A percentile compares a stretch with the other conserved stretches of the same genome.
phyloP scores from a whole-genome alignment of 2,797 vertebrate genomes.

The Pipistrellus kuhlii region DNA sequence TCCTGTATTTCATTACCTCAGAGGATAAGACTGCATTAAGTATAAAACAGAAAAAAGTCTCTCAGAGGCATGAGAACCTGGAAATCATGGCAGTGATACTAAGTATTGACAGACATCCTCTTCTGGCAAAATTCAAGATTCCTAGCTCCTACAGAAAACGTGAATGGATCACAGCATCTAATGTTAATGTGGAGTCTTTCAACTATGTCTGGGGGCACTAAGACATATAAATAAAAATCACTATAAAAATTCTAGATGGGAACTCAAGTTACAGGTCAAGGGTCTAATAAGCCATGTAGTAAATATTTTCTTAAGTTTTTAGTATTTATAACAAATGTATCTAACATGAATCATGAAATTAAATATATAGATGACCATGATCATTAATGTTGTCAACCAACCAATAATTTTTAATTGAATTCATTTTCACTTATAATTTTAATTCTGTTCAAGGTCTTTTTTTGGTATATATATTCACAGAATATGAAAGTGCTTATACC shows the following conservation, averaged over 20 bases:
- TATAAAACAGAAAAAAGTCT: not conserved
- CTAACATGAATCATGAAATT: not conserved
- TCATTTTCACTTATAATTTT: conserved; percentile 12
- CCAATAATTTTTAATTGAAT: not conserved
- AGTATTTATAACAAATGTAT: not conserved
- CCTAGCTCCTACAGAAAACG: not conserved
- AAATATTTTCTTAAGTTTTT: not conserved
- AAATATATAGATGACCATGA: not conserved
- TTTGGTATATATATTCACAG: not conserved
- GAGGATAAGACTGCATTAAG: not conserved
- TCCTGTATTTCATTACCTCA: not conserved
- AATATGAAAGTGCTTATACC: not conserved
- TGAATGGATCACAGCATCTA: not conserved
- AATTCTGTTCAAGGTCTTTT: not conserved
- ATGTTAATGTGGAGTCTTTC: not conserved
- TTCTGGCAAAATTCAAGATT: conserved; percentile 10
- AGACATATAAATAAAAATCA: not conserved
- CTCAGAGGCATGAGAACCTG: not conserved
- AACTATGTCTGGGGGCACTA: not conserved
- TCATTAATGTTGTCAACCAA: not conserved
- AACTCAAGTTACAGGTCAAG: not conserved
- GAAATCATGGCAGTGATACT: not conserved
- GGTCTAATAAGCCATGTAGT: not conserved
- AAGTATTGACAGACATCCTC: not conserved
- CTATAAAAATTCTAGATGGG: not conserved